Conservation (phyloP, 2,888 invertebrate species). For the Clistopyga incitator region DNA sequence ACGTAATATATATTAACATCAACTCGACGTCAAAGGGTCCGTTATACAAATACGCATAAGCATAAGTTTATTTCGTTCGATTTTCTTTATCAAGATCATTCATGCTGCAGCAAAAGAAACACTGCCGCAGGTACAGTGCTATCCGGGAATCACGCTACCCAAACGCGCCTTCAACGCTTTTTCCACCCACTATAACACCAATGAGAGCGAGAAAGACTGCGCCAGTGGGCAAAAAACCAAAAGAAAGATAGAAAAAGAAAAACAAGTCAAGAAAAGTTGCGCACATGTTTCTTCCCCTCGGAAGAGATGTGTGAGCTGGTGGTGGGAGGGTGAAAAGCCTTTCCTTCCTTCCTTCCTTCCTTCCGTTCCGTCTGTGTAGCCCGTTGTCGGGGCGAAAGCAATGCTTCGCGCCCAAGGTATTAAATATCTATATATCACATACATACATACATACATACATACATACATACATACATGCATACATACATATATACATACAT, state of each 20-base stretch:
- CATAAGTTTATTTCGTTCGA: conserved; percentile 17
- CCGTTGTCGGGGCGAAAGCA: conserved; percentile 58
- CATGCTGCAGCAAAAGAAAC: background rate
- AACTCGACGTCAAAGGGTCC: no score
- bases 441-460: background rate
- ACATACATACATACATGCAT: conserved; percentile 15
- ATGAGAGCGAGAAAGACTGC: background rate
- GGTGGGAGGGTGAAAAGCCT: conserved; percentile 46
- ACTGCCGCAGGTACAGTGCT: conserved; percentile 10
- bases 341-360: conserved; percentile 65
- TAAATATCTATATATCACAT: conserved; percentile 27
- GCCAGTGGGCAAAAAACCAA: background rate
- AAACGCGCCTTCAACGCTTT: background rate
- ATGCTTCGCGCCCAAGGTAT: conserved; percentile 20
- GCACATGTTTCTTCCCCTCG: conserved; percentile 31
- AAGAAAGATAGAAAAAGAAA: conserved; percentile 10
- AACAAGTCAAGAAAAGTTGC: conserved; percentile 45
- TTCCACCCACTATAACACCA: background rate
- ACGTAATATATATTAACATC: no score
- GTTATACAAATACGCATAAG: background rate
- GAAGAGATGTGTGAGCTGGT: conserved; percentile 16
- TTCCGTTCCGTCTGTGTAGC: conserved; percentile 44
- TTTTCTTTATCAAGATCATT: background rate
- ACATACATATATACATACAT: background rate
- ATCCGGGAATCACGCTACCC: background rate